phyloP scores from a whole-genome alignment of 2,113 vertebrate genomes.

The Theropithecus gelada region DNA sequence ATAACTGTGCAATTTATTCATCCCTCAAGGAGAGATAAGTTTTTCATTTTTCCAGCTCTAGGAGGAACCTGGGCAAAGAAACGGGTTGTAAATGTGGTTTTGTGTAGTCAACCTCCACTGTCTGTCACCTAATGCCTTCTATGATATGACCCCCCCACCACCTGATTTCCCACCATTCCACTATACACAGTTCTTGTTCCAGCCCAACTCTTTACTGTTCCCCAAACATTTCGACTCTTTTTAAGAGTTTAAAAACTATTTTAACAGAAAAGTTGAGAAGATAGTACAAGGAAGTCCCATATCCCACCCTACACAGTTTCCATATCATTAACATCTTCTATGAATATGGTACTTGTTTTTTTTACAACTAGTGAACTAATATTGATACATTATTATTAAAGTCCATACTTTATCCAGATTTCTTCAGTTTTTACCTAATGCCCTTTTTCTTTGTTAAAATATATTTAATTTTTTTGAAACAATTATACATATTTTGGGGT shows the following conservation, averaged over 20 bases:
- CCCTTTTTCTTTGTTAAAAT: background rate
- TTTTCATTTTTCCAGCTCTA: background rate
- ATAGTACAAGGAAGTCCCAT: background rate
- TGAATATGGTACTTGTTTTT: background rate
- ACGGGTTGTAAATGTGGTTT: background rate
- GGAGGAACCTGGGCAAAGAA: background rate
- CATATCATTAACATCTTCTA: background rate
- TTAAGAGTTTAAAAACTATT: background rate
- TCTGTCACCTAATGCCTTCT: background rate
- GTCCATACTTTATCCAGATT: background rate
- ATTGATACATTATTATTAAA: background rate
- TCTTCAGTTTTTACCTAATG: background rate
- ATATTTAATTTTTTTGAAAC: background rate
- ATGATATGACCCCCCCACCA: background rate
- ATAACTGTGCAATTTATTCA: background rate
- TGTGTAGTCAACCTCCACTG: background rate
- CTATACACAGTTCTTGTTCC: background rate
- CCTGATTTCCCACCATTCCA: background rate
- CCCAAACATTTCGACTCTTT: background rate
- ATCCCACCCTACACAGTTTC: background rate
- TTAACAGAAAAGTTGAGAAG: background rate
- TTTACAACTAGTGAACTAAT: background rate
- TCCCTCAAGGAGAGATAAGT: background rate
- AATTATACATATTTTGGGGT: background rate
- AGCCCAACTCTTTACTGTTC: background rate